These are phyloP conservation scores for Acrocyrtus sp. DNA, from an alignment of 2,888 invertebrate genomes.

Conservation along the genomic window DNA sequence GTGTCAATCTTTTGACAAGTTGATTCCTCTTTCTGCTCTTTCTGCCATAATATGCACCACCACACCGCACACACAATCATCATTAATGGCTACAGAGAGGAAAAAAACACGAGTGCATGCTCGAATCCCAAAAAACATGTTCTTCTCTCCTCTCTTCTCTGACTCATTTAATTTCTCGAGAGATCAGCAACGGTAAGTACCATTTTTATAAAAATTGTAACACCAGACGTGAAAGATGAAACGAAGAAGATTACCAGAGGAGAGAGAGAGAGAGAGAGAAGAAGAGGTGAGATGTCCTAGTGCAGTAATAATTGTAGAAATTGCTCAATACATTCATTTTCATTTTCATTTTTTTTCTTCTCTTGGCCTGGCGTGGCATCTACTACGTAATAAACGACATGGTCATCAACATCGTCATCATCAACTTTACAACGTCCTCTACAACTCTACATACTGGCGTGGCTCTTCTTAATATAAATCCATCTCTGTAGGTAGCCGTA, in stretches of 20 bases:
- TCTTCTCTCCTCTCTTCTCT: not conserved
- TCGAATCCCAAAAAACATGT: too few species aligned
- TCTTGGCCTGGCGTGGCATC: conserved; percentile 19
- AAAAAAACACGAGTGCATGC: too few species aligned
- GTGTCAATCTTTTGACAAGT: conserved; percentile 48
- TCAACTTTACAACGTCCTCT: too few species aligned
- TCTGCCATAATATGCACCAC: too few species aligned
- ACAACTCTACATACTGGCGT: too few species aligned
- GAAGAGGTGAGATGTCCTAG: not conserved
- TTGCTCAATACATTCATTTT: conserved; percentile 18
- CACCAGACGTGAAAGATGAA: not conserved
- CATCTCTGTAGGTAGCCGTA: too few species aligned
- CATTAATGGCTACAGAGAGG: not conserved
- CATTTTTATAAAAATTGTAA: too few species aligned
- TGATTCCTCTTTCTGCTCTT: conserved; percentile 19
- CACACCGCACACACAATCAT: not conserved
- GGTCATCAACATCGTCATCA: not conserved
- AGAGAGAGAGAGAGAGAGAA: conserved; percentile 1
- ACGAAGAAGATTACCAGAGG: conserved; percentile 17
- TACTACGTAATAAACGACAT: not conserved
- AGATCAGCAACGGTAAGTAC: too few species aligned
- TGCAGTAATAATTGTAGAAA: not conserved
- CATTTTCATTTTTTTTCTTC: conserved; percentile 2
- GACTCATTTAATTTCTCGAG: too few species aligned
- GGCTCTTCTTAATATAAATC: conserved; percentile 23